Percentiles rank a stretch among this genome's conserved stretches.
These are phyloP conservation scores for Brotula barbata DNA, from an alignment of 2,797 vertebrate genomes.

Conservation along the genomic window DNA sequence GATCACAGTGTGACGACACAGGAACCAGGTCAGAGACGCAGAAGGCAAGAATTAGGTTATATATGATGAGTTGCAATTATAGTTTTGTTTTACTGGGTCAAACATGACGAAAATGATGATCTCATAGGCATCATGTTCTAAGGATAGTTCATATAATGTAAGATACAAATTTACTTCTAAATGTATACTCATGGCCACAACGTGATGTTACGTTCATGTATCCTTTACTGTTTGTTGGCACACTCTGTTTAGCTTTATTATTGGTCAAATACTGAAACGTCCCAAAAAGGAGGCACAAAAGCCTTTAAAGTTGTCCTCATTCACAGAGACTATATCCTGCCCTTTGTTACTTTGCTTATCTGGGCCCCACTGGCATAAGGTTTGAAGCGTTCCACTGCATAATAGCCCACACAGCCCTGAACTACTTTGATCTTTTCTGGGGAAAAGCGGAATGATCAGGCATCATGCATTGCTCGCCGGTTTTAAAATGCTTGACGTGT, in stretches of 20 bases:
- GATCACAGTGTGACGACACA: constrained; percentile 59
- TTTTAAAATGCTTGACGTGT: constrained; percentile 44
- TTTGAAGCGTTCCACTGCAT: constrained; percentile 44
- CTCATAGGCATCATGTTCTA: constrained; percentile 44
- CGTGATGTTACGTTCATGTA: constrained; percentile 28
- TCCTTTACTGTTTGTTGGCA: constrained; percentile 43
- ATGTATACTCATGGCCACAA: too few relatives aligned
- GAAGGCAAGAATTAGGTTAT: constrained; percentile 61
- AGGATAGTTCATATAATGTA: constrained; percentile 21
- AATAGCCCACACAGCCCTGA: constrained; percentile 44
- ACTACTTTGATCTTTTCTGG: constrained; percentile 52
- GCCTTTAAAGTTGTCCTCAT: constrained; percentile 56
- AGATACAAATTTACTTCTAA: constrained; percentile 17
- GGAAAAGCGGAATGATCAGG: constrained; percentile 40
- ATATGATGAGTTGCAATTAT: constrained; percentile 60
- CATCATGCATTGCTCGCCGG: constrained; percentile 4
- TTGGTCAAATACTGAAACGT: constrained; percentile 43
- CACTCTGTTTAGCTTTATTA: constrained; percentile 38
- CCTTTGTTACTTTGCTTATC: constrained; percentile 62
- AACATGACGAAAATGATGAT: constrained; percentile 35
- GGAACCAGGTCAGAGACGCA: constrained; percentile 59
- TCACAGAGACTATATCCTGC: constrained; percentile 42
- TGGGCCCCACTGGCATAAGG: constrained; percentile 40
- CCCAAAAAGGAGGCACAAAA: constrained; percentile 46
- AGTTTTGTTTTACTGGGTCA: constrained; percentile 54